A percentile compares a stretch with the other conserved stretches of the same genome.
Evolutionary conservation across 2,113 vertebrate genomes (phyloP).

Genomic region (Ammodramus savannarum): DNA sequence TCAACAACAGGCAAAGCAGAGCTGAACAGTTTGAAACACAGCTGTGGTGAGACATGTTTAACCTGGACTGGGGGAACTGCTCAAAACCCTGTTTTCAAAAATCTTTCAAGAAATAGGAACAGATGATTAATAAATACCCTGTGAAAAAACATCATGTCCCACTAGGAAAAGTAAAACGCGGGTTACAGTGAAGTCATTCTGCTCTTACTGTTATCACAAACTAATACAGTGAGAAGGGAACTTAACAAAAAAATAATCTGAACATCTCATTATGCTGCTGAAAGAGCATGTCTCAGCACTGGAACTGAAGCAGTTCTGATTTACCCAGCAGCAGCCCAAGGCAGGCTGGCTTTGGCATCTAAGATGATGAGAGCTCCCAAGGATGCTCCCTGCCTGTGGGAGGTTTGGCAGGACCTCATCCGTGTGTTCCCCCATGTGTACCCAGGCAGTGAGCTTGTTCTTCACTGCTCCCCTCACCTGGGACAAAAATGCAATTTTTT

Average conservation of each 20-base stretch:
- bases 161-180: neutral
- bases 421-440: accelerated
- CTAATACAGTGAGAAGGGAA: neutral
- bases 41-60: neutral
- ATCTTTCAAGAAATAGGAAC: neutral
- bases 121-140: neutral
- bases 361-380: neutral
- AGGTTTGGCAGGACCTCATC: neutral
- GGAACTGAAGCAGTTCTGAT: neutral
- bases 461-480: neutral
- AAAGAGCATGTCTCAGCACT: neutral
- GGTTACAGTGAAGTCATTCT: neutral
- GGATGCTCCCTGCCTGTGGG: neutral
- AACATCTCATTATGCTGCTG: neutral
- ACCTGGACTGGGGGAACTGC: neutral
- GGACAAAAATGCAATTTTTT: neutral
- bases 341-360: neutral
- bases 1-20: neutral
- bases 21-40: neutral
- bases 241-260: neutral
- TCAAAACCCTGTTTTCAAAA: neutral
- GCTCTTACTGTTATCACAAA: neutral
- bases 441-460: neutral
- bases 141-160: neutral
- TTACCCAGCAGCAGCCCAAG: neutral